Conservation (phyloP, 2,888 invertebrate species). For the Sinodicranocentrus sp. region DNA sequence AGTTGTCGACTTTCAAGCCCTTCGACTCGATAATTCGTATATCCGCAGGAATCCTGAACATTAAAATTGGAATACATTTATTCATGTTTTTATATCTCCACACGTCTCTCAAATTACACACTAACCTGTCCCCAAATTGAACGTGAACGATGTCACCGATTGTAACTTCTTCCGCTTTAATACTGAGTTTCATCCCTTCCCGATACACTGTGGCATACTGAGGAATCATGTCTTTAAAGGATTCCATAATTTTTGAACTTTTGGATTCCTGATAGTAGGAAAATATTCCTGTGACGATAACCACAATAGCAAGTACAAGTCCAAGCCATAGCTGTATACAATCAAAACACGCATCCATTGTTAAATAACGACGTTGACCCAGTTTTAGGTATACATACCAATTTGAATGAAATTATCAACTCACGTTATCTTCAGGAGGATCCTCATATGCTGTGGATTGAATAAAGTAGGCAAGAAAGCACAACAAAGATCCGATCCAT, state of each 20-base stretch:
- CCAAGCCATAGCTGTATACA: constrained; percentile 81
- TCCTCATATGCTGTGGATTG: constrained; percentile 70
- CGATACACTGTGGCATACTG: constrained; percentile 68
- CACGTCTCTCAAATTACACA: background rate
- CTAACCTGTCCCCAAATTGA: constrained; percentile 81
- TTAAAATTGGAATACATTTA: too few species aligned
- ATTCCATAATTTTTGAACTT: constrained; percentile 81
- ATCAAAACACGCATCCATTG: background rate
- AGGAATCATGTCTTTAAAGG: constrained; percentile 71
- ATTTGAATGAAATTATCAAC: background rate
- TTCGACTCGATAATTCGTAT: constrained; percentile 80
- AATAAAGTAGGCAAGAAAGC: constrained; percentile 79
- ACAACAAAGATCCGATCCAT: constrained; percentile 80
- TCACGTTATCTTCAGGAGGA: constrained; percentile 61
- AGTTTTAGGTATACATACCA: background rate
- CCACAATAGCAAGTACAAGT: constrained; percentile 83
- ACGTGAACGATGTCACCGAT: constrained; percentile 82
- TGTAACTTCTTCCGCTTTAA: constrained; percentile 64
- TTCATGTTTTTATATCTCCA: too few species aligned
- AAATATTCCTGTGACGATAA: constrained; percentile 86
- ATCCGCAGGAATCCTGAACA: constrained; percentile 82
- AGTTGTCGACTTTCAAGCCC: constrained; percentile 86
- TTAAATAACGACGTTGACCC: background rate
- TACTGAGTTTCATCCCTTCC: constrained; percentile 30
- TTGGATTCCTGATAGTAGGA: constrained; percentile 87